Evolutionary conservation across 2,113 vertebrate species (phyloP).

Genomic region (Cardinalis cardinalis): DNA sequence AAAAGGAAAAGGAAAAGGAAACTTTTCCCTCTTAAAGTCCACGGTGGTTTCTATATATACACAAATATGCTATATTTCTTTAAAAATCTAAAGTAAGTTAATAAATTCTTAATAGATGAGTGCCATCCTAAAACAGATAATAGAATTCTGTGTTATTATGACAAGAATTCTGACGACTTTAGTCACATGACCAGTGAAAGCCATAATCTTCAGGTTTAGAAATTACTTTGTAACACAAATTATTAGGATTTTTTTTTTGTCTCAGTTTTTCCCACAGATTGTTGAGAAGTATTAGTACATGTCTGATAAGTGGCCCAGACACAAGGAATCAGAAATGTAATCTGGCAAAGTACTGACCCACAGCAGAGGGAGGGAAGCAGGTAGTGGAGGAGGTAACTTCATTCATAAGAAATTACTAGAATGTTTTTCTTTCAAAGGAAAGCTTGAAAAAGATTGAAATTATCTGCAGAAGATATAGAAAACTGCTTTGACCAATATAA

Average conservation of each 20-base stretch:
- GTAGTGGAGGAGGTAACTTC: background rate
- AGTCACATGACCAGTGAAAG: background rate
- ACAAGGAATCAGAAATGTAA: background rate
- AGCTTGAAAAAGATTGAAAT: background rate
- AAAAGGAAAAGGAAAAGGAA: background rate
- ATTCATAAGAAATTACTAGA: background rate
- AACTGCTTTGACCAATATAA: background rate
- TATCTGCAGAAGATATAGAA: background rate
- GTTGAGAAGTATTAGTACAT: background rate
- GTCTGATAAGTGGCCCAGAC: background rate
- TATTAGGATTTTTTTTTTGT: background rate
- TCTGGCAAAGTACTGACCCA: background rate
- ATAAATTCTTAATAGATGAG: background rate
- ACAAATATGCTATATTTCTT: background rate
- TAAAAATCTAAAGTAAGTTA: background rate
- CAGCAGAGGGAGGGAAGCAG: background rate
- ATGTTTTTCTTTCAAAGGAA: background rate
- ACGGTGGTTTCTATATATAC: background rate
- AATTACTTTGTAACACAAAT: background rate
- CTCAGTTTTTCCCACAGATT: background rate
- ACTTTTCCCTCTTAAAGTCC: background rate
- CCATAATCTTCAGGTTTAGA: background rate
- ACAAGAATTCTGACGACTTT: background rate
- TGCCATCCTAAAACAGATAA: background rate
- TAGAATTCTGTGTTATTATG: background rate